These are phyloP conservation scores for Halichoerus grypus DNA, from an alignment of 2,113 vertebrate species.

Conservation along the genomic window DNA sequence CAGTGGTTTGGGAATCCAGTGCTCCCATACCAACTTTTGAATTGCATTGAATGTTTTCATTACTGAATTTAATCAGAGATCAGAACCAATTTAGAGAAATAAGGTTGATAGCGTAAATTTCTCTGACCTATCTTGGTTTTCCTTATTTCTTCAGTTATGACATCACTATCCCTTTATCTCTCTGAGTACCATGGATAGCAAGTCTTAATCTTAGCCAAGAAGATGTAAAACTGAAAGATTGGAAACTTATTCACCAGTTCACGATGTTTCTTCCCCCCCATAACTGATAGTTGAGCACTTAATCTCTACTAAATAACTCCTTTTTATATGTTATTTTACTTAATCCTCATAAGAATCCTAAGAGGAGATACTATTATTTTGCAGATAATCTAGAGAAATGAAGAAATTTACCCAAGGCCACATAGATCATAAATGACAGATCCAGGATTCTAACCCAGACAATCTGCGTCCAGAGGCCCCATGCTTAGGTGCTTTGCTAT, in stretches of 20 bases:
- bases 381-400: not conserved
- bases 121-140: not conserved
- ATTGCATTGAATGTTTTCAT: not conserved
- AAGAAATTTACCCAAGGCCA: not conserved
- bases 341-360: not conserved
- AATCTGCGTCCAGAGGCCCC: not conserved
- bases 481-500: not conserved
- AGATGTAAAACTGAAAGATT: not conserved
- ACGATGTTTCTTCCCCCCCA: not conserved
- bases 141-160: slow-evolving; percentile 21
- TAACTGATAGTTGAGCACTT: not conserved
- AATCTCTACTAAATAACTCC: slow-evolving; percentile 2
- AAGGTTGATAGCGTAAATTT: not conserved
- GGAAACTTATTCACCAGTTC: not conserved
- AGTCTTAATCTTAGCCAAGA: slow-evolving; percentile 19
- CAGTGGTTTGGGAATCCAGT: not conserved
- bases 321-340: slow-evolving; percentile 30
- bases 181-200: not conserved
- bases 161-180: not conserved
- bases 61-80: not conserved
- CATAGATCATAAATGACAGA: not conserved
- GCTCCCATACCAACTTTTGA: not conserved
- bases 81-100: slow-evolving; percentile 22
- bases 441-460: not conserved
- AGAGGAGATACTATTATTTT: slow-evolving; percentile 11